A percentile compares a stretch with the other conserved stretches of the same genome.
phyloP scores from a whole-genome alignment of 2,797 vertebrate genomes.

The Darevskia nairensis region DNA sequence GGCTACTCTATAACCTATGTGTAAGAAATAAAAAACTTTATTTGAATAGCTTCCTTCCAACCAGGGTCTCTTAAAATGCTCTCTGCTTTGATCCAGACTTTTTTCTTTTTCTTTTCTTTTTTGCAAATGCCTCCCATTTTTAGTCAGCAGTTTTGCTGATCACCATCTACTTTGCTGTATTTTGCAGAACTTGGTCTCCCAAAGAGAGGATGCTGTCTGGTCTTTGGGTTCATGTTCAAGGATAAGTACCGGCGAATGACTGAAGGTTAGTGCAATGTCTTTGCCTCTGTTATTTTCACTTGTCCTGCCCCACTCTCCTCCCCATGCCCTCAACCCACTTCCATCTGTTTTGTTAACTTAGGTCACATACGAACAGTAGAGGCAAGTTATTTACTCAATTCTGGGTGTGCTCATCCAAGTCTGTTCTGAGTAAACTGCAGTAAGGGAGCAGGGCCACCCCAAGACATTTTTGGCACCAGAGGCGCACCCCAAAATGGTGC shows the following conservation, averaged over 20 bases:
- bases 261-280: conserved; percentile 78
- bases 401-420: no score
- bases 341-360: no score
- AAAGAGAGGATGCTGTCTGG: conserved; percentile 82
- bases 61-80: neutral
- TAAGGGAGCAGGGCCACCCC: no score
- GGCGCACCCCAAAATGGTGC: no score
- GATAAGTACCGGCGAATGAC: conserved; percentile 85
- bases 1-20: neutral
- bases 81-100: neutral
- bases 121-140: no score
- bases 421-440: no score
- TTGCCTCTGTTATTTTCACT: neutral
- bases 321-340: neutral
- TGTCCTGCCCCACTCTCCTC: neutral
- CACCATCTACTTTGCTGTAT: conserved; percentile 30
- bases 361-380: no score
- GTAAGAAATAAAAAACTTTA: no score
- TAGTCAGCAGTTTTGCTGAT: no score
- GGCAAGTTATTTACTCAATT: no score
- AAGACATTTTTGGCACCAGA: no score
- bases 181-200: conserved; percentile 83
- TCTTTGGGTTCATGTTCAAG: conserved; percentile 84
- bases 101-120: no score
- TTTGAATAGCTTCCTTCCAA: neutral